phyloP scores from a whole-genome alignment of 1,140 invertebrate genomes.

The Trachymyrmex cornetzi region DNA sequence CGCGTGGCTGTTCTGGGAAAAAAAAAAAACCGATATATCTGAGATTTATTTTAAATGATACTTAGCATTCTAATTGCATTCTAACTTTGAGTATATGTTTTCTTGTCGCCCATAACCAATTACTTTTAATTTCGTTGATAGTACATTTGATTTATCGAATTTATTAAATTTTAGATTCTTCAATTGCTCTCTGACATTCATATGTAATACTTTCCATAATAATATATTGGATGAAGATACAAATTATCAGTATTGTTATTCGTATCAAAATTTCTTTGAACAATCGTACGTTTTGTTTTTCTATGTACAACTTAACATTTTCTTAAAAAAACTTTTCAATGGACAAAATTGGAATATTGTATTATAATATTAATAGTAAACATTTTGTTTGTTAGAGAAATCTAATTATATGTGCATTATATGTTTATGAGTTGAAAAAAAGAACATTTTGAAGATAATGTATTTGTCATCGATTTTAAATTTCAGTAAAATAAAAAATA shows the following conservation, averaged over 20 bases:
- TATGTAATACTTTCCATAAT: neutral
- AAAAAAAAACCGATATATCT: neutral
- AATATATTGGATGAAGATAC: no score
- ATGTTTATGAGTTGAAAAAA: neutral
- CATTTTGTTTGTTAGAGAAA: no score
- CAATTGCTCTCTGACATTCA: neutral
- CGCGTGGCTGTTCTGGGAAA: slow-evolving; percentile 38
- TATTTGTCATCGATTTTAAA: no score
- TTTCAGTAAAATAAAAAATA: no score
- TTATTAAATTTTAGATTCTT: neutral
- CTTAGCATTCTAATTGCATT: neutral
- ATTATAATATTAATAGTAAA: neutral
- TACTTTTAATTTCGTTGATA: neutral
- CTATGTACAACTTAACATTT: neutral
- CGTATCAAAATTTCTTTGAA: neutral
- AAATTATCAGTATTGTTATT: neutral
- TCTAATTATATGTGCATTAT: no score
- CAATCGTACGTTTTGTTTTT: neutral
- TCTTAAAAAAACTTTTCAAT: neutral
- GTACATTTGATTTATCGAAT: neutral
- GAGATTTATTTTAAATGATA: neutral
- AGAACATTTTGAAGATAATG: neutral
- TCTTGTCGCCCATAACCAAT: neutral
- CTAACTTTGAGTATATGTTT: neutral
- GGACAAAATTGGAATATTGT: neutral